phyloP scores from a whole-genome alignment of 1,140 invertebrate genomes.

The Caenorhabditis briggsae region DNA sequence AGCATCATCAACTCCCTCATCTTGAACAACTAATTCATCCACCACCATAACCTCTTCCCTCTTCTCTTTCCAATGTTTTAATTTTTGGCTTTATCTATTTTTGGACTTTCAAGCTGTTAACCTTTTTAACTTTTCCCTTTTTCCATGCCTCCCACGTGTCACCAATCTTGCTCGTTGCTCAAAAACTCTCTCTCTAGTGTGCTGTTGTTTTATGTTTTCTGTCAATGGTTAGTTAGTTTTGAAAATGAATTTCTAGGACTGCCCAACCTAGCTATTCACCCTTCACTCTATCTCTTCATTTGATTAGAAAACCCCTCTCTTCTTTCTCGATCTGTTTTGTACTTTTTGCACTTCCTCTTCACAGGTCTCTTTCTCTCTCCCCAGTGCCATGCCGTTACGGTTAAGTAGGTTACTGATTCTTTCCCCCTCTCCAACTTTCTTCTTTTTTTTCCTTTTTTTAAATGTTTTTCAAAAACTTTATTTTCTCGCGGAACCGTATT shows the following conservation, averaged over 20 bases:
- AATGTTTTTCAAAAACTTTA: not conserved
- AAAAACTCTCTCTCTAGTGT: not conserved
- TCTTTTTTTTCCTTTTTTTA: too few relatives aligned
- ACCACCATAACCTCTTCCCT: not conserved
- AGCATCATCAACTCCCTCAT: slow-evolving; percentile 79
- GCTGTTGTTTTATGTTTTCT: not conserved
- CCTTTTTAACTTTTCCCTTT: not conserved
- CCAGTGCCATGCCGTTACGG: slow-evolving; percentile 55
- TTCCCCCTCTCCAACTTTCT: not conserved
- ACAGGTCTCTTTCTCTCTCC: slow-evolving; percentile 31
- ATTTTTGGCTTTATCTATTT: slow-evolving; percentile 48
- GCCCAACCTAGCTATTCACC: slow-evolving; percentile 7
- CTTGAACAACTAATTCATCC: slow-evolving; percentile 6
- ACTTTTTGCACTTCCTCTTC: not conserved
- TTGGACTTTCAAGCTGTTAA: slow-evolving; percentile 38
- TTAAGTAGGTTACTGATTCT: slow-evolving; percentile 53
- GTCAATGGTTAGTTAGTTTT: slow-evolving; percentile 18
- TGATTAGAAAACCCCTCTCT: not conserved
- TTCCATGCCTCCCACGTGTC: not conserved
- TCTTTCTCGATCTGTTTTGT: slow-evolving; percentile 27
- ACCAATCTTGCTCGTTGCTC: slow-evolving; percentile 47
- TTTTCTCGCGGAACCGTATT: slow-evolving; percentile 18
- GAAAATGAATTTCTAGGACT: slow-evolving; percentile 23
- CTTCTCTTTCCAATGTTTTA: slow-evolving; percentile 38
- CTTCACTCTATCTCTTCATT: not conserved